These are phyloP conservation scores for Schrankia costaestrigalis DNA, from an alignment of 2,888 invertebrate species.

Conservation along the genomic window DNA sequence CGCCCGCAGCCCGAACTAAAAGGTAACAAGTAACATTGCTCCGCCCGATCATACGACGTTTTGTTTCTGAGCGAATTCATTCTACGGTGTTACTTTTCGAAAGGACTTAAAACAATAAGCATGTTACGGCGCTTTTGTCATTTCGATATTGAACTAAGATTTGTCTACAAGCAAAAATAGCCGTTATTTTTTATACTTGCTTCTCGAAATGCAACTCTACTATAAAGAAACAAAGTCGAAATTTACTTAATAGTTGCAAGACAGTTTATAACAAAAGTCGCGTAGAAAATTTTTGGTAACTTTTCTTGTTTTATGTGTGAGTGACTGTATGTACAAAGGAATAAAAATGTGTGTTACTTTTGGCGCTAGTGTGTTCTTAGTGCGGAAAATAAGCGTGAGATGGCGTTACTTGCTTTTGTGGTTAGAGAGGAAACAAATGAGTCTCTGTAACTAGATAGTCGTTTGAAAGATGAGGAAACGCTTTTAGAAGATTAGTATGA, in stretches of 20 bases:
- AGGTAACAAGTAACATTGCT: constrained; percentile 31
- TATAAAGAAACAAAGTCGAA: rapidly evolving
- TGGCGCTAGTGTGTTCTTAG: constrained; percentile 67
- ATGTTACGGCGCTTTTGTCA: constrained; percentile 21
- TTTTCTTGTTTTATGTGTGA: constrained; percentile 54
- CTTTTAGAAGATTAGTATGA: constrained; percentile 50
- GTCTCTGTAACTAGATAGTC: constrained; percentile 36
- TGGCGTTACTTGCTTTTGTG: constrained; percentile 56
- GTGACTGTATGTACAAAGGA: constrained; percentile 43
- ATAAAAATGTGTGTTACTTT: constrained; percentile 51
- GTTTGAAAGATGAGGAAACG: constrained; percentile 54
- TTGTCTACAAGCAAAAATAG: constrained; percentile 32
- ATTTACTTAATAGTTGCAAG: constrained; percentile 13
- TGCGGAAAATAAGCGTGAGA: constrained; percentile 48
- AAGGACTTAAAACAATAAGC: constrained; percentile 27
- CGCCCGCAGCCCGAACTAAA: constrained; percentile 24
- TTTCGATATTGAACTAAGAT: constrained; percentile 26
- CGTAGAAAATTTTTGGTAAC: constrained; percentile 54
- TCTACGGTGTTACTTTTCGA: constrained; percentile 13
- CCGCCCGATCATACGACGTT: constrained; percentile 21
- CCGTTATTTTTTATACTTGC: constrained; percentile 13
- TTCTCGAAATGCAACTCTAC: constrained; percentile 25
- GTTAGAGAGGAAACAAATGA: constrained; percentile 38
- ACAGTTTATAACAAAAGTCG: constrained; percentile 30
- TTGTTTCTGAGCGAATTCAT: constrained; percentile 5